Percentiles rank a stretch among this genome's conserved stretches.
These are phyloP conservation scores for Pentalonia nigronervosa DNA, from an alignment of 1,140 invertebrate genomes.

Conservation along the genomic window DNA sequence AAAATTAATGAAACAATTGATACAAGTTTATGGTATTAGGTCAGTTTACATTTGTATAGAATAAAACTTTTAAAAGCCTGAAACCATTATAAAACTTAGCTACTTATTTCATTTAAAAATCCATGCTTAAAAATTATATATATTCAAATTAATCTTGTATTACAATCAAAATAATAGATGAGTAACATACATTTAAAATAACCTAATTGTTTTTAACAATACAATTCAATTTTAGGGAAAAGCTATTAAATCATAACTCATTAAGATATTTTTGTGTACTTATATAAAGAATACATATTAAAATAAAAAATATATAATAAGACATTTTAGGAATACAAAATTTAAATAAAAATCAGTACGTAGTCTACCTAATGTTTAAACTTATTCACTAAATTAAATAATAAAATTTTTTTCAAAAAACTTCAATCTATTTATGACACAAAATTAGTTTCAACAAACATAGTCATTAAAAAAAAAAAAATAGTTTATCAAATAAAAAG, in stretches of 20 bases:
- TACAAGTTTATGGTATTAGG: neutral
- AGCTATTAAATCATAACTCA: neutral
- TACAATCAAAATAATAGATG: neutral
- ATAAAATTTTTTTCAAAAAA: neutral
- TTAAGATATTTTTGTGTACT: neutral
- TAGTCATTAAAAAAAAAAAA: neutral
- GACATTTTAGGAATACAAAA: neutral
- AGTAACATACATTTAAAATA: neutral
- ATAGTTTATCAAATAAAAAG: neutral
- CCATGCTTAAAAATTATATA: too few relatives aligned
- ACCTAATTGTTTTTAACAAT: neutral
- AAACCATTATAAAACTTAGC: neutral
- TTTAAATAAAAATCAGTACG: neutral
- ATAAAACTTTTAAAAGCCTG: neutral
- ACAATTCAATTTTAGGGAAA: neutral
- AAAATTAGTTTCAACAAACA: neutral
- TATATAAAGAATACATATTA: neutral
- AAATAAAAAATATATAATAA: neutral
- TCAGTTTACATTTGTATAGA: neutral
- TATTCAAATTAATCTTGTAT: neutral
- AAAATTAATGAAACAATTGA: neutral
- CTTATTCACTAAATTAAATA: slow-evolving; percentile 10
- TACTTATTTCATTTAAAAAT: neutral
- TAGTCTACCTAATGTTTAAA: neutral
- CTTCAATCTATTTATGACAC: neutral